Base-by-base conservation (phyloP, 2,113 vertebrate species). In the Epinephelus lanceolatus region DNA sequence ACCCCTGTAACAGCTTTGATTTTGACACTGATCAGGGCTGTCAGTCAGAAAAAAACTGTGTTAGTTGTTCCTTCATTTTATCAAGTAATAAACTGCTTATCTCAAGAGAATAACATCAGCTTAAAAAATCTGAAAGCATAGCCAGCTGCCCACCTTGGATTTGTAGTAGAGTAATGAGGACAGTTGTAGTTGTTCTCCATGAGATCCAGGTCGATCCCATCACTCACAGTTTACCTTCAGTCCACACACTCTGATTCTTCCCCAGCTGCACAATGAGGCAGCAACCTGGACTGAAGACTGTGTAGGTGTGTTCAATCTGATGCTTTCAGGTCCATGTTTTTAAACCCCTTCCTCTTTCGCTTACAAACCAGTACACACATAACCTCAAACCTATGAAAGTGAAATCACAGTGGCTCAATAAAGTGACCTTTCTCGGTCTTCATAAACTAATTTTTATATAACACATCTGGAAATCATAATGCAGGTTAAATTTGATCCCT, bases 301-400 rank as follows among this genome's bases (percentile, higher is more conserved):
- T 23, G 6, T 56, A 1, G 19, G 12, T 69, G 21, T 21, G 33
- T n/a, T 69, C 17, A 47, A 6, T 61, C n/a, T 33, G 49, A 33
- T 80, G 59, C 30, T 77, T 87, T 73, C 53, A 33, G 40, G 55
- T 65, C 52, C 15, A 51, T 57, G 47, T 21, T 6, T 52, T 37
- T 25, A 4, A 15, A 65, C 52, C 51, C 66, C 71, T 94, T 93
- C 91, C 93, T 88, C 88, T 93, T 94, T 94, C 79, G 78, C 25
- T 4, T 23, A 68, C 33, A n/a, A 51, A 60, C 1, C 11, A 45
- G 12, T 33, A 6, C 57, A 62, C 23, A 23, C 19, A 5, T 12
- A 56, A 30, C 9, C 1, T 23, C 65, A 17, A 15, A 9, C 40
- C 13, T 52, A 1, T 76, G 82, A 85, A 76, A 84, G 76, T 63